These are phyloP conservation scores for Pygmarrhopalites habei DNA, from an alignment of 1,140 invertebrate genomes.

Conservation along the genomic window DNA sequence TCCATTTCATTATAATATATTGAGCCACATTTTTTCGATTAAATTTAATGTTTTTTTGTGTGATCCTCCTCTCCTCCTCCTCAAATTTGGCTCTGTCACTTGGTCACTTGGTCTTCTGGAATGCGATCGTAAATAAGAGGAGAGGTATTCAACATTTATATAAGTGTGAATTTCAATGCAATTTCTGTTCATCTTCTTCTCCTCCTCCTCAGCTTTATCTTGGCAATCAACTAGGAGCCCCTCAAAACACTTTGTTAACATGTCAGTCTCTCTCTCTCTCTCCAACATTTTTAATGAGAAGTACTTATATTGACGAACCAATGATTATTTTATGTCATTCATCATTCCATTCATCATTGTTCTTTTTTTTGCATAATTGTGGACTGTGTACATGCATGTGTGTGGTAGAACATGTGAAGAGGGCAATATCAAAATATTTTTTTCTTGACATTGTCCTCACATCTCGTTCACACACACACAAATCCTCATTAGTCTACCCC, in stretches of 20 bases:
- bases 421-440: too few relatives aligned
- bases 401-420: too few relatives aligned
- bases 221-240: not conserved
- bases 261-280: not conserved
- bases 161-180: not conserved
- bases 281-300: too few relatives aligned
- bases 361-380: too few relatives aligned
- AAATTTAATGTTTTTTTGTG: not conserved
- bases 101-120: not conserved
- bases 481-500: too few relatives aligned
- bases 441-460: too few relatives aligned
- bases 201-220: not conserved
- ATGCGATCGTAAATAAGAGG: not conserved
- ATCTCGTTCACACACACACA: too few relatives aligned
- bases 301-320: too few relatives aligned
- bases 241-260: not conserved
- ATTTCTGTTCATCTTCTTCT: not conserved
- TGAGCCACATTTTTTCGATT: not conserved
- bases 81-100: not conserved
- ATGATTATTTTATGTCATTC: too few relatives aligned
- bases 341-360: too few relatives aligned
- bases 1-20: not conserved
- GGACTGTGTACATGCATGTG: too few relatives aligned
- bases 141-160: not conserved
- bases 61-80: too few relatives aligned